Conservation (phyloP, 2,797 vertebrate species). For the Luscinia luscinia region DNA sequence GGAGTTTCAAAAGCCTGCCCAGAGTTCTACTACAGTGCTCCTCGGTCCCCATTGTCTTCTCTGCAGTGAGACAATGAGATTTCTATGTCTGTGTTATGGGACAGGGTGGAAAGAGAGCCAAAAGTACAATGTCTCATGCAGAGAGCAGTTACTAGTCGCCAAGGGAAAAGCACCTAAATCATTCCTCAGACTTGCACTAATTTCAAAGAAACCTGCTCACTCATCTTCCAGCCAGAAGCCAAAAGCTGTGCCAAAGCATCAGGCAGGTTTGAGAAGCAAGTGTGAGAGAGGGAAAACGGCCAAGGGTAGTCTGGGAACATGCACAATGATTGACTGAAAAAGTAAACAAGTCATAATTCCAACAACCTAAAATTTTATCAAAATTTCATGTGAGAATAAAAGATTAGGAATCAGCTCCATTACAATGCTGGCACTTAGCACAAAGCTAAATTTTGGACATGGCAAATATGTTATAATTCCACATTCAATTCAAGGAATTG, state of each 20-base stretch:
- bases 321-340: neutral
- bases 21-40: neutral
- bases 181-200: slow-evolving; percentile 47
- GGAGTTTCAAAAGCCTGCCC: neutral
- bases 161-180: slow-evolving; percentile 61
- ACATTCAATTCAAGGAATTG: slow-evolving; percentile 28
- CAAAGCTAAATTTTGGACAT: slow-evolving; percentile 18
- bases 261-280: slow-evolving; percentile 35
- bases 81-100: slow-evolving; percentile 27
- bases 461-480: slow-evolving; percentile 33
- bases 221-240: slow-evolving; percentile 52
- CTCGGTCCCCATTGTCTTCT: neutral
- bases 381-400: neutral
- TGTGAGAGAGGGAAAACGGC: neutral
- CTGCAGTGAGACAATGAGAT: slow-evolving; percentile 14
- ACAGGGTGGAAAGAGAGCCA: slow-evolving; percentile 6
- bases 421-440: slow-evolving; percentile 41
- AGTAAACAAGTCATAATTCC: slow-evolving; percentile 30
- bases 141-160: slow-evolving; percentile 37
- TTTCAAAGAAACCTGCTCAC: slow-evolving; percentile 58
- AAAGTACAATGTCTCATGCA: slow-evolving; percentile 17
- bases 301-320: neutral
- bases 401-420: slow-evolving; percentile 15
- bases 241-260: slow-evolving; percentile 46
- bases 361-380: slow-evolving; percentile 2